These are phyloP conservation scores for Tetanocera ferruginea DNA, from an alignment of 2,888 invertebrate species.

Conservation along the genomic window DNA sequence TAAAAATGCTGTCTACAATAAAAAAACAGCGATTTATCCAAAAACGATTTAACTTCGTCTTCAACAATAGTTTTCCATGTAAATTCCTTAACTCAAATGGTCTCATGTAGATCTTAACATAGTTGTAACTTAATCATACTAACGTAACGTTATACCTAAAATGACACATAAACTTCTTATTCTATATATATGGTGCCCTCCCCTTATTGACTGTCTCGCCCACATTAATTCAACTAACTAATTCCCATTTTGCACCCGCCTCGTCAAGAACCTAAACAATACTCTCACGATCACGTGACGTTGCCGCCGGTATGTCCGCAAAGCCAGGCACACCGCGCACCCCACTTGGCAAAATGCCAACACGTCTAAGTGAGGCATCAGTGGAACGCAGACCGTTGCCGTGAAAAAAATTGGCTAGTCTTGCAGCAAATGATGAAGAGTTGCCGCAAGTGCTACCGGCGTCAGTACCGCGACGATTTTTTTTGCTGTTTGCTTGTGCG, in stretches of 20 bases:
- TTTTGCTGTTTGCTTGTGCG: constrained; percentile 46
- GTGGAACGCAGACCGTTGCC: constrained; percentile 80
- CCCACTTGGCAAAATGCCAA: constrained; percentile 63
- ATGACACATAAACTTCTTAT: constrained; percentile 19
- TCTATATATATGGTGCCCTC: not conserved
- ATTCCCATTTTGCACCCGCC: not conserved
- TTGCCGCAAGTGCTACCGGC: constrained; percentile 39
- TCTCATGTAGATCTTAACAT: not conserved
- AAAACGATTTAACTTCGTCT: not conserved
- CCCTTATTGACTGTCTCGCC: not conserved
- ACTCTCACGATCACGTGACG: constrained; percentile 62
- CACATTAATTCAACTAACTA: not conserved
- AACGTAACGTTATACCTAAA: constrained; percentile 6
- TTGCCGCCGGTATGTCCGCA: constrained; percentile 62
- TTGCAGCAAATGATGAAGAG: constrained; percentile 75
- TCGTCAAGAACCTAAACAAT: constrained; percentile 60
- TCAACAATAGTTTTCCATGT: not conserved
- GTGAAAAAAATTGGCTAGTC: constrained; percentile 83
- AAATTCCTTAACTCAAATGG: not conserved
- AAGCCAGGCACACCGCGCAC: constrained; percentile 66
- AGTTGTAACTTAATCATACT: not conserved
- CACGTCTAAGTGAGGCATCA: constrained; percentile 63
- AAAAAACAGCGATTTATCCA: too few species aligned
- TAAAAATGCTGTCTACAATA: too few species aligned
- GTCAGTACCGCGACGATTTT: constrained; percentile 41